These are phyloP conservation scores for Willisornis vidua DNA, from an alignment of 2,113 vertebrate genomes.

Conservation along the genomic window DNA sequence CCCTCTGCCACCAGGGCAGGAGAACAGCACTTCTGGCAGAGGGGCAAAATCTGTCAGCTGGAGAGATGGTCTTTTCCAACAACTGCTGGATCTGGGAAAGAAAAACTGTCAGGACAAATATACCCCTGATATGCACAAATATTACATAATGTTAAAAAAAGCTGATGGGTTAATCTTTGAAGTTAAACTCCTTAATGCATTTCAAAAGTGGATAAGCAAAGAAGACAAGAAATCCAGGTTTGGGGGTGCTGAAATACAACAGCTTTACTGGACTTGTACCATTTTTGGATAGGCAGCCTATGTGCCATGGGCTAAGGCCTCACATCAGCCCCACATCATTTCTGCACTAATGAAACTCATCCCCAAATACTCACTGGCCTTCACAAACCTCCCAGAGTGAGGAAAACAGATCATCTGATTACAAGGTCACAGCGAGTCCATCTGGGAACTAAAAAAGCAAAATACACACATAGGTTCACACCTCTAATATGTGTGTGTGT, in stretches of 20 bases:
- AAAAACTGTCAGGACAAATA: neutral
- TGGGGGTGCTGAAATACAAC: neutral
- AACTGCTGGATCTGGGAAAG: neutral
- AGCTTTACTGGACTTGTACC: neutral
- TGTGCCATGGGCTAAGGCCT: neutral
- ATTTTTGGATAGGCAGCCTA: neutral
- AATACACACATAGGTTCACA: neutral
- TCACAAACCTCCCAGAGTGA: neutral
- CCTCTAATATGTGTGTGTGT: neutral
- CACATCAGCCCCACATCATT: neutral
- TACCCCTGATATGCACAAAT: neutral
- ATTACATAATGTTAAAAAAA: neutral
- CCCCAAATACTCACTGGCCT: neutral
- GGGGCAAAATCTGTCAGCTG: neutral
- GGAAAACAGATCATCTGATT: conserved; percentile 8
- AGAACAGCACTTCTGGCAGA: neutral
- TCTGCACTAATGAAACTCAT: neutral
- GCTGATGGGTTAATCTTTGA: neutral
- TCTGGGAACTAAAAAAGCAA: neutral
- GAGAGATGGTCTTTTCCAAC: neutral
- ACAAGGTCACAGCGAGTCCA: neutral
- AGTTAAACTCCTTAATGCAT: neutral
- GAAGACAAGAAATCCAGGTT: neutral
- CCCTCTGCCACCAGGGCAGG: neutral
- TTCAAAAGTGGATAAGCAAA: neutral